phyloP scores from a whole-genome alignment of 2,888 invertebrate genomes.

The Biston betularia region DNA sequence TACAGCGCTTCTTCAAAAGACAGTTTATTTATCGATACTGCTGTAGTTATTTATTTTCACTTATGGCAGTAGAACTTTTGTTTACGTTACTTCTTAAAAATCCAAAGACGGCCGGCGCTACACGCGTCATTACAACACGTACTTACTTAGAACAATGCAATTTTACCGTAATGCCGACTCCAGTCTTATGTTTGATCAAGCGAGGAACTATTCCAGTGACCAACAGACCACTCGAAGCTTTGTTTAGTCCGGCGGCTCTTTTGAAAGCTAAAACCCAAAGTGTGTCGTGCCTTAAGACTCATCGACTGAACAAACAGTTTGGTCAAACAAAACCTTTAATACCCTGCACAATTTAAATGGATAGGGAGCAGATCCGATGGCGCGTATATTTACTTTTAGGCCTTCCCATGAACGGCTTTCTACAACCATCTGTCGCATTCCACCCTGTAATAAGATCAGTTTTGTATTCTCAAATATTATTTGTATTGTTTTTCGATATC shows the following conservation, averaged over 20 bases:
- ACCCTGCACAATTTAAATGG: slow-evolving; percentile 80
- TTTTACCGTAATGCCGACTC: slow-evolving; percentile 75
- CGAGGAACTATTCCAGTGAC: slow-evolving; percentile 71
- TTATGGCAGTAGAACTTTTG: slow-evolving; percentile 35
- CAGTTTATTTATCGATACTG: slow-evolving; percentile 31
- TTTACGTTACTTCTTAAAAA: slow-evolving; percentile 41
- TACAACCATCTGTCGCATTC: slow-evolving; percentile 51
- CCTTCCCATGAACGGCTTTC: slow-evolving; percentile 67
- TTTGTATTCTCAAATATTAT: slow-evolving; percentile 28
- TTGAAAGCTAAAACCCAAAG: slow-evolving; percentile 86
- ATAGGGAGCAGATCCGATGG: slow-evolving; percentile 79
- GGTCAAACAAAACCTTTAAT: slow-evolving; percentile 76
- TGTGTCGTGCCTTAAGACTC: slow-evolving; percentile 82
- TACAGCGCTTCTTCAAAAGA: slow-evolving; percentile 29
- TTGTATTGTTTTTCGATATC: slow-evolving; percentile 21
- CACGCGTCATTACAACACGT: slow-evolving; percentile 61
- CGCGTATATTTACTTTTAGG: slow-evolving; percentile 60
- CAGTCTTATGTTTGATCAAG: slow-evolving; percentile 73
- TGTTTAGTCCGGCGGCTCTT: slow-evolving; percentile 80
- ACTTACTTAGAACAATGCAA: slow-evolving; percentile 69
- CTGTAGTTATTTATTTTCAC: slow-evolving; percentile 42
- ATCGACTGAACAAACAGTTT: slow-evolving; percentile 78
- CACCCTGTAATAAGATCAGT: slow-evolving; percentile 41
- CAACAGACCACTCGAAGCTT: slow-evolving; percentile 71
- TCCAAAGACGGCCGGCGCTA: slow-evolving; percentile 47